Percentiles rank a stretch among this genome's conserved stretches.
Evolutionary conservation across 2,888 invertebrate genomes (phyloP).

Genomic region (Synanthedon vespiformis): DNA sequence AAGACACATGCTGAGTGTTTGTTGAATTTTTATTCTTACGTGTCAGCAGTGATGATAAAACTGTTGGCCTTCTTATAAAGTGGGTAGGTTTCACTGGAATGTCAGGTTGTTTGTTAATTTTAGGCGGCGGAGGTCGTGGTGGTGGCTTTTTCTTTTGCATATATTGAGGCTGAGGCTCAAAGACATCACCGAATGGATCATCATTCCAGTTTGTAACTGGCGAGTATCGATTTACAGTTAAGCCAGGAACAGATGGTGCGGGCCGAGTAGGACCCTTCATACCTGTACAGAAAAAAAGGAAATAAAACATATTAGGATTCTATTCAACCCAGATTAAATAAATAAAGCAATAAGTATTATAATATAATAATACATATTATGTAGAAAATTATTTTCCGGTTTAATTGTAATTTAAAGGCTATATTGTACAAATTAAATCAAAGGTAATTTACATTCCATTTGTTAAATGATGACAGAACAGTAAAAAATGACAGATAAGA

Average conservation of each 20-base stretch:
- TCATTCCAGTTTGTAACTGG: conserved; percentile 69
- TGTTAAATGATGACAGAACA: no score
- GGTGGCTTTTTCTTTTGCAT: conserved; percentile 77
- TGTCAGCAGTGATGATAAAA: conserved; percentile 46
- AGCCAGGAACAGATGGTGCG: conserved; percentile 66
- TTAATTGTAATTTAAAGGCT: no score
- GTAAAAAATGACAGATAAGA: no score
- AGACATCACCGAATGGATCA: conserved; percentile 63
- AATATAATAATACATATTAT: no score
- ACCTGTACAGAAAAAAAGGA: conserved; percentile 37
- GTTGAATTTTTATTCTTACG: conserved; percentile 42
- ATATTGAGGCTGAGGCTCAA: conserved; percentile 52
- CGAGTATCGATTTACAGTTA: conserved; percentile 51
- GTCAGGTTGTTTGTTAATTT: conserved; percentile 52
- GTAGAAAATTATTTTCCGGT: neutral
- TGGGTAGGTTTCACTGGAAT: conserved; percentile 62
- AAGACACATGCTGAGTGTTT: conserved; percentile 15
- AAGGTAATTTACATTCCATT: no score
- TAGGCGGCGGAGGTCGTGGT: conserved; percentile 79
- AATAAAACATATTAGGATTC: neutral
- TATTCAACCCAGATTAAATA: neutral
- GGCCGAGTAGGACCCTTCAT: conserved; percentile 73
- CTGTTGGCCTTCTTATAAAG: conserved; percentile 63
- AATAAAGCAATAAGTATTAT: neutral
- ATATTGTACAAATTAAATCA: no score